Evolutionary conservation across 2,888 invertebrate genomes (phyloP), one percentile per base, ranked within the genome.

Genomic region (Eupeodes luniger): DNA sequence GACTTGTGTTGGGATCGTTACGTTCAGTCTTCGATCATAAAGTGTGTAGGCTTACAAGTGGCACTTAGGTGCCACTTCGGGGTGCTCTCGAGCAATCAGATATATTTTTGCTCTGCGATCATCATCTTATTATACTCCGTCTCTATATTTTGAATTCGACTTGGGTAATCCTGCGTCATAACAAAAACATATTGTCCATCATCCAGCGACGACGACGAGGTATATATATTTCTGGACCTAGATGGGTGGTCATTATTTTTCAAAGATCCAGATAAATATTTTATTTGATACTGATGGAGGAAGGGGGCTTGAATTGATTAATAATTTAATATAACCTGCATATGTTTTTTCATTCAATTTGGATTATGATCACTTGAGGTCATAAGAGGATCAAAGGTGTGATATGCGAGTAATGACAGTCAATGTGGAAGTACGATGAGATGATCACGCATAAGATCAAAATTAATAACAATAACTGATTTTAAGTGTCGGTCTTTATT

Each of bases 161-260:
- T 77, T 78, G 88, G 88, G 88, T 88, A 88, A 88, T 88, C 88
- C 88, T 88, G 84, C 88, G 88, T 88, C 88, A 88, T 70, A 88
- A 85, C 78, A 88, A 88, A 64, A 85, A 88, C 78, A 66, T 44
- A 80, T 67, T 51, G 51, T 40, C 44, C 40, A 40, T 40, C 4
- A 40, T 5, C 27, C 27, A 27, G 27, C 27, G 27, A 27, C 27
- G 27, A 27, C 27, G 27, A 27, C 27, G 27, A 27, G 27, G 27
- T 3, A 27, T 27, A 27, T 27, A 2, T 27, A 27, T 27, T 27
- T 27, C 27, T 27, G 27, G 47, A 62, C 74, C 88, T 81, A 88
- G 67, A 81, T 88, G 88, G 88, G 88, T 88, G 88, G 88, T 55
- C 70, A 55, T 11, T 81, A 79, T 81, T 81, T 77, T 62, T 27